Evolutionary conservation across 2,888 invertebrate species (phyloP).

Genomic region (Scrobipalpa atriplicella): DNA sequence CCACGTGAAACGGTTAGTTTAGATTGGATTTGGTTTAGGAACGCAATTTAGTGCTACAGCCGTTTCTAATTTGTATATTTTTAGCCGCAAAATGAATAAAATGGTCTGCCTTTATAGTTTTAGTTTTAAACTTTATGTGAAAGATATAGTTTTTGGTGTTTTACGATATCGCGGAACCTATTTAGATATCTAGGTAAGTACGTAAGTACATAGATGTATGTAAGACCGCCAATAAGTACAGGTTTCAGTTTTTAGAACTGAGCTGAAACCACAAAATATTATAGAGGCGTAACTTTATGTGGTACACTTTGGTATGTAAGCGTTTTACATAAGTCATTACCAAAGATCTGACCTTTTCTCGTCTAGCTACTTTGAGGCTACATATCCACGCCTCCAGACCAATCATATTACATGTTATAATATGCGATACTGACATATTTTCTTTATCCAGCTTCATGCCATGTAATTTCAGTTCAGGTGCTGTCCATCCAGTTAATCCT

Average conservation of each 20-base stretch:
- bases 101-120: background rate
- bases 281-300: background rate
- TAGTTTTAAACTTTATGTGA: background rate
- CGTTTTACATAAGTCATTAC: background rate
- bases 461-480: constrained; percentile 5
- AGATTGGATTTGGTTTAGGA: constrained; percentile 24
- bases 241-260: background rate
- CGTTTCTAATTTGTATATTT: constrained; percentile 18
- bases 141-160: too few species aligned
- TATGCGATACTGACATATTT: background rate
- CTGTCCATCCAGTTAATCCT: background rate
- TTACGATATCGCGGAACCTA: too few species aligned
- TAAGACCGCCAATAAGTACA: background rate
- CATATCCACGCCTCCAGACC: constrained; percentile 1
- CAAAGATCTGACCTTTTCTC: background rate
- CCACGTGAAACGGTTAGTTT: constrained; percentile 23
- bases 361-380: background rate
- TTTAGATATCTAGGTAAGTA: background rate
- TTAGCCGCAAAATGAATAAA: constrained; percentile 3
- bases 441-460: background rate
- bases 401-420: background rate
- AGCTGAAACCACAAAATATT: background rate
- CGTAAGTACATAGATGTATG: background rate
- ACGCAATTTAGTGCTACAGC: constrained; percentile 4
- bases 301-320: background rate